phyloP scores from a whole-genome alignment of 2,797 vertebrate species.

The Choloepus didactylus region DNA sequence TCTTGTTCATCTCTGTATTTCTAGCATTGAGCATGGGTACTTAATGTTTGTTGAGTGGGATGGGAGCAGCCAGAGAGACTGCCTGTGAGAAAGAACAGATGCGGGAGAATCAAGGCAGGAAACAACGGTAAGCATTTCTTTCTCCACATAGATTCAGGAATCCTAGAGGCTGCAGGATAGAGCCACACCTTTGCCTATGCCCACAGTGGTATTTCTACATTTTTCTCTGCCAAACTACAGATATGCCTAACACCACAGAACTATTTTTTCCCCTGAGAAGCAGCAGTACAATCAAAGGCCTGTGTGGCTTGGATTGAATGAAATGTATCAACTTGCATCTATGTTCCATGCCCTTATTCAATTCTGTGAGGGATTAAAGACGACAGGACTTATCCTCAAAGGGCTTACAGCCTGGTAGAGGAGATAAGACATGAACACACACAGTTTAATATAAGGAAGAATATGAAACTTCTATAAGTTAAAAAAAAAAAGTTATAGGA shows the following conservation, averaged over 20 bases:
- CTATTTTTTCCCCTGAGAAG: not conserved
- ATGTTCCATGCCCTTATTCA: not conserved
- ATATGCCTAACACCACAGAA: not conserved
- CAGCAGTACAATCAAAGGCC: not conserved
- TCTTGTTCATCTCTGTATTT: not conserved
- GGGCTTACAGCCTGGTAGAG: not conserved
- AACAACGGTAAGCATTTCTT: conserved; percentile 14
- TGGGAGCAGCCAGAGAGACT: conserved; percentile 25
- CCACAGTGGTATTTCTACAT: not conserved
- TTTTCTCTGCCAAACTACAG: conserved; percentile 35
- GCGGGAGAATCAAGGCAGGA: conserved; percentile 55
- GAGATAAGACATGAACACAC: conserved; percentile 51
- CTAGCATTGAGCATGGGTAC: not conserved
- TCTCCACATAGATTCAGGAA: conserved; percentile 35
- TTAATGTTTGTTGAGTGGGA: not conserved
- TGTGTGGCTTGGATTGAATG: conserved; percentile 34
- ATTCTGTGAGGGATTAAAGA: conserved; percentile 44
- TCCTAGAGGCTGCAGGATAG: conserved; percentile 9
- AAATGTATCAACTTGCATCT: not conserved
- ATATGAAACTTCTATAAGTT: not conserved
- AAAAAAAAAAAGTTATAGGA: conserved; percentile 18
- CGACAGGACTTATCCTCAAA: conserved; percentile 50
- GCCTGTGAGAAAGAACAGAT: conserved; percentile 34
- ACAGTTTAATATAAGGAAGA: conserved; percentile 27
- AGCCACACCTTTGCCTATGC: not conserved